A percentile compares a stretch with the other conserved stretches of the same genome.
These are phyloP conservation scores for Alosa alosa DNA, from an alignment of 2,113 vertebrate species.

Conservation along the genomic window DNA sequence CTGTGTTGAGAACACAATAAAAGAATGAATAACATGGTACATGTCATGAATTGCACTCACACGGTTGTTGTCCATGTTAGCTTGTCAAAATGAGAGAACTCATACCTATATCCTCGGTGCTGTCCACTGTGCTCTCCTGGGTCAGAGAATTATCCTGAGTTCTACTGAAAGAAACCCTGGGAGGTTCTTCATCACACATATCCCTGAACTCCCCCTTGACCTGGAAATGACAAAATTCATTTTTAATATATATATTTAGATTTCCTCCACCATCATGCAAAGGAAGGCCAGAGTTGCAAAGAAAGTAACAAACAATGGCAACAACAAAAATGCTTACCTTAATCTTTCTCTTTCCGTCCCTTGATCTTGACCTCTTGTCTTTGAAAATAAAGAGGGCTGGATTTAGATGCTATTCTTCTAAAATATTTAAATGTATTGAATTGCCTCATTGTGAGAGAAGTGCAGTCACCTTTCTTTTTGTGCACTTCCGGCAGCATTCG, in stretches of 20 bases:
- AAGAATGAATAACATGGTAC: background rate
- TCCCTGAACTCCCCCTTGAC: slow-evolving; percentile 72
- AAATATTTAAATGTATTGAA: slow-evolving; percentile 17
- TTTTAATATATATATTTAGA: background rate
- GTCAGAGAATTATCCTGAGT: slow-evolving; percentile 48
- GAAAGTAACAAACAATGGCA: background rate
- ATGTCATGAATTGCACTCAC: background rate
- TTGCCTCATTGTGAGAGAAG: slow-evolving; percentile 23
- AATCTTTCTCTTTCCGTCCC: slow-evolving; percentile 71
- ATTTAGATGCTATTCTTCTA: background rate
- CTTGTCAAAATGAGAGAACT: background rate
- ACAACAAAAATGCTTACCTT: slow-evolving; percentile 72
- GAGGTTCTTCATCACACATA: slow-evolving; percentile 12
- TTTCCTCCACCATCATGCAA: background rate
- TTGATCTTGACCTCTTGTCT: slow-evolving; percentile 80
- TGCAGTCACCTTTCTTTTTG: slow-evolving; percentile 72
- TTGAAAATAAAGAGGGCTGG: slow-evolving; percentile 37
- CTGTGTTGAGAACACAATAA: background rate
- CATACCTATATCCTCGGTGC: slow-evolving; percentile 73
- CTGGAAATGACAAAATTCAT: slow-evolving; percentile 6
- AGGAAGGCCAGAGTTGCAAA: background rate
- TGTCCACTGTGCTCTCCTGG: slow-evolving; percentile 80
- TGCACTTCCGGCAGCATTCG: slow-evolving; percentile 78
- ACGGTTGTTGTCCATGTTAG: background rate
- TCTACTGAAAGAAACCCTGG: slow-evolving; percentile 64